These are phyloP conservation scores for Elaphurus davidianus DNA, from an alignment of 2,113 vertebrate genomes.

Conservation along the genomic window DNA sequence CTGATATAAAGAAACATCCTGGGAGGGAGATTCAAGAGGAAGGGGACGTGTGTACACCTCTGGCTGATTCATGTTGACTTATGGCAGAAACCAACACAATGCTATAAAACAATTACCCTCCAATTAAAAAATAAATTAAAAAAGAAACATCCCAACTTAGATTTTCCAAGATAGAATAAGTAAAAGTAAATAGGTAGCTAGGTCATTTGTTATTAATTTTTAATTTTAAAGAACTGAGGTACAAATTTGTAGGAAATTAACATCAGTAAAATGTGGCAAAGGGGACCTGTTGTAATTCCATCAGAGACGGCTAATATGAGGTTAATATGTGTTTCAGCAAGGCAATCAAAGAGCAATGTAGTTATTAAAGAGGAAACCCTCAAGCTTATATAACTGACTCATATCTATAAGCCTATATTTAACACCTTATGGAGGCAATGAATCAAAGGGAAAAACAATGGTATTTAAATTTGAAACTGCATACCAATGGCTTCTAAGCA, in stretches of 20 bases:
- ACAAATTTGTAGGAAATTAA: neutral
- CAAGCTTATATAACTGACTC: neutral
- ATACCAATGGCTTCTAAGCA: neutral
- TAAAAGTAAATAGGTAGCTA: neutral
- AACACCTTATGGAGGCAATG: constrained; percentile 23
- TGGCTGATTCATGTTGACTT: neutral
- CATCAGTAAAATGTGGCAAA: neutral
- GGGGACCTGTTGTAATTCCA: neutral
- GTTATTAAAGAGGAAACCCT: neutral
- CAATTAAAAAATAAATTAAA: neutral
- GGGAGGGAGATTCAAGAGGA: neutral
- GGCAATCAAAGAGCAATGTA: neutral
- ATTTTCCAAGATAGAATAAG: neutral
- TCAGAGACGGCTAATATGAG: neutral
- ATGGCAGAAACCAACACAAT: neutral
- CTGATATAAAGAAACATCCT: neutral
- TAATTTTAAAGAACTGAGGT: neutral
- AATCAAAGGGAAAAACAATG: constrained; percentile 10
- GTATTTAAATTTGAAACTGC: constrained; percentile 1
- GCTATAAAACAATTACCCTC: neutral
- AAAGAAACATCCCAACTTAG: neutral
- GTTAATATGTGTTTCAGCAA: neutral
- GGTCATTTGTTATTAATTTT: neutral
- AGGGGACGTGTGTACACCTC: neutral
- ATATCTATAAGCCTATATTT: constrained; percentile 17